Conservation (phyloP, 2,888 invertebrate genomes). For the Andrena marginata region DNA sequence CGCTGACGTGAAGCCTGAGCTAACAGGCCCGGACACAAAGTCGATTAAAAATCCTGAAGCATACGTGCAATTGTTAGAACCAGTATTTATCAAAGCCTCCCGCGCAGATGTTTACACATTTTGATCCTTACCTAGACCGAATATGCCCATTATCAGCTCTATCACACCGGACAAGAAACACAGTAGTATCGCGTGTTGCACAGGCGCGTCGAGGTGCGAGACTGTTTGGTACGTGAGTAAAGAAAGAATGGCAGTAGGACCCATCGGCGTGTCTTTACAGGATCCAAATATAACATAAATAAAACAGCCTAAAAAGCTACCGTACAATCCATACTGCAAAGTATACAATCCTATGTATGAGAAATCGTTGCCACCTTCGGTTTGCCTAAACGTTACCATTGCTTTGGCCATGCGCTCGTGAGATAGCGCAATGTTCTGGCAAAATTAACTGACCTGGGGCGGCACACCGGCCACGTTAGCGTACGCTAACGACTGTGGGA, state of each 20-base stretch:
- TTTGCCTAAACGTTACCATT: neutral
- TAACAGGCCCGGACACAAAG: constrained; percentile 95
- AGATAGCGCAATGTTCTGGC: neutral
- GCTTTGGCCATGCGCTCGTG: too few relatives aligned
- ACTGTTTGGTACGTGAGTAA: constrained; percentile 93
- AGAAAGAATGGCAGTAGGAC: constrained; percentile 96
- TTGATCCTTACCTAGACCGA: constrained; percentile 89
- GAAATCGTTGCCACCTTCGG: neutral
- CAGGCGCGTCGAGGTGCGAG: constrained; percentile 87
- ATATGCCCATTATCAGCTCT: constrained; percentile 92
- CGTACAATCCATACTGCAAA: constrained; percentile 94
- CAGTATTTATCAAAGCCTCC: neutral
- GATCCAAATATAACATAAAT: constrained; percentile 96
- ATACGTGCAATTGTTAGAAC: neutral
- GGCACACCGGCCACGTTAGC: constrained; percentile 92
- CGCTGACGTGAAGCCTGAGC: constrained; percentile 95
- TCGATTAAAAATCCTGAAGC: constrained; percentile 92
- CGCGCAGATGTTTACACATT: neutral
- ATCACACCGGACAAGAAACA: constrained; percentile 91
- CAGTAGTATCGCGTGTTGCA: constrained; percentile 90
- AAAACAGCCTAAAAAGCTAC: constrained; percentile 96
- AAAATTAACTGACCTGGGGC: constrained; percentile 85
- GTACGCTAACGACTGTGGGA: constrained; percentile 95
- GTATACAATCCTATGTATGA: constrained; percentile 11
- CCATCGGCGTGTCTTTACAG: constrained; percentile 96